Base-by-base conservation (phyloP, 2,113 vertebrate species). In the Sialia sialis region DNA sequence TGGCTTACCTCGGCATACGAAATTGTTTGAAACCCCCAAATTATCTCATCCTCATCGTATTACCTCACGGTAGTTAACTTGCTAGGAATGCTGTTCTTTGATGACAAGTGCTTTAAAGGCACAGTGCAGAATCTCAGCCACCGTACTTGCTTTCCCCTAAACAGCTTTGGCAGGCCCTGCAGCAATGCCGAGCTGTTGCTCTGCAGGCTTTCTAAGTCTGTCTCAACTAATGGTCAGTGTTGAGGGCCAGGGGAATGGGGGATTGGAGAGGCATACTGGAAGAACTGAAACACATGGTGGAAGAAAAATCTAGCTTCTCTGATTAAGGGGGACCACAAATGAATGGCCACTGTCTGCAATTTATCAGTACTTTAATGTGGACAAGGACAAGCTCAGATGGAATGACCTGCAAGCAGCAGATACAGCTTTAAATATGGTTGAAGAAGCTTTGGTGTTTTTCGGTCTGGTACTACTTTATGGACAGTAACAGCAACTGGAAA, bases 61-160 rank as follows among this genome's bases (percentile, higher is more conserved):
- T 94, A 83, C 67, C 55, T 94, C 84, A 89, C 41, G 56, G 51
- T n/a, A 88, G 76, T 91, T 75, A 92, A 72, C 66, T 91, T 77
- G 87, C 51, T 80, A 58, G 67, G 78, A 93, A 95, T 32, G 78
- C 78, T 90, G 67, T 63, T 73, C 58, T 69, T 51, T 95, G 81
- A 89, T 63, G 79, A 74, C 59, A 48, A 81, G 55, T 55, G 56
- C 73, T 96, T 96, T 94, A 93, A 95, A 96, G 90, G 75, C 67
- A 63, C 90, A 72, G 72, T 4, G 59, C 60, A 46, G 54, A 43
- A 64, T 66, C 79, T 85, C 79, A 63, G 36, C 3, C 64, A 11
- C 49, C 11, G 29, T 26, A 8, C 62, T 64, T 9, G 56, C 54
- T 15, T 83, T 76, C 17, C 34, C 38, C 2, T 0, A 9, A 39